Percentiles rank a stretch among this genome's conserved stretches.
Conservation (phyloP, 2,113 vertebrate genomes). For the Murina feae region DNA sequence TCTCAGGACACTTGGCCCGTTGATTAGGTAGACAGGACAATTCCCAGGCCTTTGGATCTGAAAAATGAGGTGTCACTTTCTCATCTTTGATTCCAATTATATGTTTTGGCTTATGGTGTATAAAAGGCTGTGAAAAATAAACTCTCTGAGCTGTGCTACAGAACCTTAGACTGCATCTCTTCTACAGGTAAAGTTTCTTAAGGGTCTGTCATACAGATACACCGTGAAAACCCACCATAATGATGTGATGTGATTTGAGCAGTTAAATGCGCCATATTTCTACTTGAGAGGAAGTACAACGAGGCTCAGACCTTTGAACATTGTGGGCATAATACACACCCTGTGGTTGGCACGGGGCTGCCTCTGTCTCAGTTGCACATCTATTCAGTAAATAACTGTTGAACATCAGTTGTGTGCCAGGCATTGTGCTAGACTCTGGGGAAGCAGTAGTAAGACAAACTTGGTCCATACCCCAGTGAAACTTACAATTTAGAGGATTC, state of each 20-base stretch:
- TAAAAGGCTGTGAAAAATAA: constrained; percentile 39
- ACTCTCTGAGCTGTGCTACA: not conserved
- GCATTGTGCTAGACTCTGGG: not conserved
- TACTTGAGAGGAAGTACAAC: not conserved
- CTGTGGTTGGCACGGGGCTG: not conserved
- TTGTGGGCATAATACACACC: not conserved
- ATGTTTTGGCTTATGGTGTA: not conserved
- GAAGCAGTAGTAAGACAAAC: not conserved
- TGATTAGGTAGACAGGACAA: not conserved
- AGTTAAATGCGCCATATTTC: not conserved
- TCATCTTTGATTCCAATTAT: not conserved
- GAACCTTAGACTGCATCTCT: not conserved
- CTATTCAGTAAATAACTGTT: not conserved
- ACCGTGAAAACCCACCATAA: not conserved
- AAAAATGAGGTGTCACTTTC: not conserved
- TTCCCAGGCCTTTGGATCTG: not conserved
- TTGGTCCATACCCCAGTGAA: not conserved
- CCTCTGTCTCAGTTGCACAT: not conserved
- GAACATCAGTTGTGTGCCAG: not conserved
- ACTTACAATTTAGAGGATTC: not conserved
- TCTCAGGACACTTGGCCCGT: not conserved
- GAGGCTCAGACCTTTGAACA: not conserved
- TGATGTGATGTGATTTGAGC: not conserved
- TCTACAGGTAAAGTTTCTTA: not conserved
- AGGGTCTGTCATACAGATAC: not conserved